A percentile compares a stretch with the other conserved stretches of the same genome.
Evolutionary conservation across 2,888 invertebrate genomes (phyloP).

Genomic region (Mesorhabditis spiculigera): DNA sequence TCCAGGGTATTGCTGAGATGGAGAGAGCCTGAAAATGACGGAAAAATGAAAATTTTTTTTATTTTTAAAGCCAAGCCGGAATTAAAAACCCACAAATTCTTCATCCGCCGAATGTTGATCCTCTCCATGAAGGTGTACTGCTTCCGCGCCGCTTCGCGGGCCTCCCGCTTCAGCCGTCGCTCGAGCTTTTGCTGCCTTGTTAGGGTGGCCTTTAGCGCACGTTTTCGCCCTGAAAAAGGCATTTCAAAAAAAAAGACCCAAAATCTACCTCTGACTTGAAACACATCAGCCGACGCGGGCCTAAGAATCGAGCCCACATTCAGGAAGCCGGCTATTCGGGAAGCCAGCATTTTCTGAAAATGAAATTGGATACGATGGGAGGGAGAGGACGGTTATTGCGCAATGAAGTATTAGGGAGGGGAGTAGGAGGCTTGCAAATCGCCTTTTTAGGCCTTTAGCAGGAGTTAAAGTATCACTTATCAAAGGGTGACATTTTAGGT

Average conservation of each 20-base stretch:
- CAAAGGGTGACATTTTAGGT: too few species aligned
- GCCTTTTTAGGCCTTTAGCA: too few species aligned
- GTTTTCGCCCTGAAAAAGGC: conserved; percentile 37
- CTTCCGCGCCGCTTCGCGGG: conserved; percentile 51
- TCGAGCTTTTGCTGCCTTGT: conserved; percentile 46
- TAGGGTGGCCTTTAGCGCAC: conserved; percentile 47
- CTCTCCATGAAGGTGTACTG: conserved; percentile 55
- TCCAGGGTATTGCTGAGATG: conserved; percentile 52
- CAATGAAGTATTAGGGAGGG: too few species aligned
- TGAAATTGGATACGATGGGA: too few species aligned
- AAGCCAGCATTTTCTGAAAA: too few species aligned
- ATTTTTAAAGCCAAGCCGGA: background rate
- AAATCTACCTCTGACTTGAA: conserved; percentile 26
- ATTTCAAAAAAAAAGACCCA: conserved; percentile 1
- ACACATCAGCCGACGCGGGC: conserved; percentile 20
- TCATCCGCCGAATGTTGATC: conserved; percentile 52
- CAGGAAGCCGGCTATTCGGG: background rate
- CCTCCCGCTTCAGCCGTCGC: conserved; percentile 49
- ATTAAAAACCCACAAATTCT: conserved; percentile 35
- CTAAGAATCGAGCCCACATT: conserved; percentile 16
- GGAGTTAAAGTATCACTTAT: too few species aligned
- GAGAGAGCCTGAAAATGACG: conserved; percentile 37
- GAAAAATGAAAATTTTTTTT: conserved; percentile 2
- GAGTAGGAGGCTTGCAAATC: too few species aligned
- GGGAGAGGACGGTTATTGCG: too few species aligned